Evolutionary conservation across 2,888 invertebrate genomes (phyloP).

Genomic region (Argyresthia albistria): DNA sequence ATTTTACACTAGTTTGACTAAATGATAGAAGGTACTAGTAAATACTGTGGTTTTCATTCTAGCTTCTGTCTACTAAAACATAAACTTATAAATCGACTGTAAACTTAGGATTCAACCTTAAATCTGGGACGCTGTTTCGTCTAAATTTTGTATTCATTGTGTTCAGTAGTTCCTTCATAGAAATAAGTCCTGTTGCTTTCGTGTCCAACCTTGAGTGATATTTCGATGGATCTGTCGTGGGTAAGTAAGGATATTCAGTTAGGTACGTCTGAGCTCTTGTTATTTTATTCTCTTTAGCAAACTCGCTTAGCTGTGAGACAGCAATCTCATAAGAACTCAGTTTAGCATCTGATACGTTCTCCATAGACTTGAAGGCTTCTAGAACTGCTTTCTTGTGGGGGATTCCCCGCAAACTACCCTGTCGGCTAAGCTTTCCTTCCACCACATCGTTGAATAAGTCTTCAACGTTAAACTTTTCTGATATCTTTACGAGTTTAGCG

Average conservation of each 20-base stretch:
- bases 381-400: conserved; percentile 68
- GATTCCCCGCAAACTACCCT: conserved; percentile 66
- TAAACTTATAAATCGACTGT: conserved; percentile 4
- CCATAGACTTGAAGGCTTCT: conserved; percentile 65
- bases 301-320: conserved; percentile 40
- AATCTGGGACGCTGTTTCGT: conserved; percentile 62
- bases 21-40: conserved; percentile 29
- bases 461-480: conserved; percentile 66
- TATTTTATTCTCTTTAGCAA: conserved; percentile 40
- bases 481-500: conserved; percentile 52
- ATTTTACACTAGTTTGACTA: conserved; percentile 20
- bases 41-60: conserved; percentile 25
- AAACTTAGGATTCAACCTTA: conserved; percentile 50
- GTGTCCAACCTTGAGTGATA: conserved; percentile 57
- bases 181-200: conserved; percentile 57
- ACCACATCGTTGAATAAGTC: conserved; percentile 63
- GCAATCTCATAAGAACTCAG: conserved; percentile 54
- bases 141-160: conserved; percentile 37
- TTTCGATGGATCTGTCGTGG: conserved; percentile 61
- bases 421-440: conserved; percentile 55
- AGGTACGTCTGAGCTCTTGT: conserved; percentile 59
- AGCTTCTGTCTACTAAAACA: conserved; percentile 9
- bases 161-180: conserved; percentile 52
- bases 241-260: conserved; percentile 62
- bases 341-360: conserved; percentile 45